A percentile compares a stretch with the other conserved stretches of the same genome.
Conservation (phyloP, 2,888 invertebrate species). For the Caenorhabditis afra region DNA sequence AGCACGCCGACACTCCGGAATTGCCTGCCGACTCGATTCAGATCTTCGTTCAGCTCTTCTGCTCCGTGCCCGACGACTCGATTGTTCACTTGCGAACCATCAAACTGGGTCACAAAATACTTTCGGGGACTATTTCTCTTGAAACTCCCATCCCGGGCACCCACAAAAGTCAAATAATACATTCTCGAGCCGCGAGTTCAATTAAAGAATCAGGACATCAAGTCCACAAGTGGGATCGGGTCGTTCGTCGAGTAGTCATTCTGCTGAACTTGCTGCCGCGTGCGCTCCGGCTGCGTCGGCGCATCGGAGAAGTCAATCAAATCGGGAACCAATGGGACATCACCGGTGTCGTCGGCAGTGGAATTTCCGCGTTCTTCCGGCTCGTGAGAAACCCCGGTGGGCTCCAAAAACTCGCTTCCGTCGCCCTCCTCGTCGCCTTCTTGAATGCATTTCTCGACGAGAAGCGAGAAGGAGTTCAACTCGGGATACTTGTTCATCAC, state of each 20-base stretch:
- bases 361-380: background rate
- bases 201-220: conserved; percentile 20
- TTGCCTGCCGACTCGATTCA: too few relatives aligned
- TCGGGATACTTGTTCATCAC: conserved; percentile 54
- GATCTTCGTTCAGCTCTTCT: too few relatives aligned
- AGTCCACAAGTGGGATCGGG: conserved; percentile 5
- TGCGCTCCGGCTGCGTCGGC: background rate
- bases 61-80: too few relatives aligned
- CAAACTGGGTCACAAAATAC: too few relatives aligned
- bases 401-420: conserved; percentile 38
- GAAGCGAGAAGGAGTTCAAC: conserved; percentile 30
- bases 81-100: too few relatives aligned
- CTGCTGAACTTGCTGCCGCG: too few relatives aligned
- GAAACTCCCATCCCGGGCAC: too few relatives aligned
- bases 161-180: too few relatives aligned
- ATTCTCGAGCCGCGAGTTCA: too few relatives aligned
- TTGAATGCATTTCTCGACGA: conserved; percentile 61
- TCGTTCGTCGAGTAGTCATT: conserved; percentile 9
- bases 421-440: conserved; percentile 51
- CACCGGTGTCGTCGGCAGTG: background rate
- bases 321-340: conserved; percentile 13
- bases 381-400: conserved; percentile 11
- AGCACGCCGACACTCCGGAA: too few relatives aligned
- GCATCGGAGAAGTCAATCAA: conserved; percentile 53
- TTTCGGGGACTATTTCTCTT: too few relatives aligned